These are phyloP conservation scores for Petrocephalus schoutedeni DNA, from an alignment of 2,797 vertebrate species.

Conservation along the genomic window DNA sequence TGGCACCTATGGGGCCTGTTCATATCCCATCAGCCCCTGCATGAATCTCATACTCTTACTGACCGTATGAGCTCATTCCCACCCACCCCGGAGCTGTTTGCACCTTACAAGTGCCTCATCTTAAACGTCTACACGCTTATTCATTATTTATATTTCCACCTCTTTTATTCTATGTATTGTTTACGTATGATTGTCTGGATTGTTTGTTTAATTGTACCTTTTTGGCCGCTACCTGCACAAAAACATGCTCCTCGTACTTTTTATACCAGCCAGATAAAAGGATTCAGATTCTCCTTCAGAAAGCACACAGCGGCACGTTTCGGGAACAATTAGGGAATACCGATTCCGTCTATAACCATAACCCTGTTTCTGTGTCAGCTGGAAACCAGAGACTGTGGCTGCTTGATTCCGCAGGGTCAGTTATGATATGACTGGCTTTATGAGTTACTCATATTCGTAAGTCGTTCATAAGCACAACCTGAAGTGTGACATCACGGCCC, in stretches of 20 bases:
- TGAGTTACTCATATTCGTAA: background rate
- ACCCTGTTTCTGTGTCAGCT: background rate
- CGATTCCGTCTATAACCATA: background rate
- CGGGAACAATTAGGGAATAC: slow-evolving; percentile 20
- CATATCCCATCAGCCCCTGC: too few species aligned
- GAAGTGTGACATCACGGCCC: background rate
- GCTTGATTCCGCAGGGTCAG: background rate
- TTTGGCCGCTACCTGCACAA: background rate
- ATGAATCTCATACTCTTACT: too few species aligned
- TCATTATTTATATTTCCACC: background rate
- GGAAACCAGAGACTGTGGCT: background rate
- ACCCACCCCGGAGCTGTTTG: too few species aligned
- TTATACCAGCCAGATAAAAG: background rate
- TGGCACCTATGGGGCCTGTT: too few species aligned
- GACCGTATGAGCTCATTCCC: too few species aligned
- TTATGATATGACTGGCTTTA: slow-evolving; percentile 11
- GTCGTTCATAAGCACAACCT: background rate
- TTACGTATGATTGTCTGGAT: too few species aligned
- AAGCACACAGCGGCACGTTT: slow-evolving; percentile 4
- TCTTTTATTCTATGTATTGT: too few species aligned
- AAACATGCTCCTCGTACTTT: background rate
- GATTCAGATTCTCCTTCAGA: background rate
- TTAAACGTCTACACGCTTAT: background rate
- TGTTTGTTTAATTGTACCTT: background rate
- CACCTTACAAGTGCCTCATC: too few species aligned